These are phyloP conservation scores for Benitochromis conjunctus DNA, from an alignment of 2,113 vertebrate genomes.

Conservation along the genomic window DNA sequence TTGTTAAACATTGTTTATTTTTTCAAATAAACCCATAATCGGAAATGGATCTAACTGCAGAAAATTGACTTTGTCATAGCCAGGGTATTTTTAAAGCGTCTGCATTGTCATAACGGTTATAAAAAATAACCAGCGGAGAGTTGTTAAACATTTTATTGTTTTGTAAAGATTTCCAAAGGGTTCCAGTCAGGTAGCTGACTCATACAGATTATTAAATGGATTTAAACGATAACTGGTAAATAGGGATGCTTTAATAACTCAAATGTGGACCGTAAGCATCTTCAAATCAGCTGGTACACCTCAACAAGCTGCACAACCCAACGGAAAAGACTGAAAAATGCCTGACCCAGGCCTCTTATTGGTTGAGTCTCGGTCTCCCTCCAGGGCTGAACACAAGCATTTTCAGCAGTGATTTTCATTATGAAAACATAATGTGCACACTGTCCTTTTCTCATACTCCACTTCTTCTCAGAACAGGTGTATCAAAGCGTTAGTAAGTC, in stretches of 20 bases:
- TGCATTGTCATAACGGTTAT: not conserved
- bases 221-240: not conserved
- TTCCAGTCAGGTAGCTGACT: not conserved
- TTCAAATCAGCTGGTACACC: not conserved
- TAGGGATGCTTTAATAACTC: not conserved
- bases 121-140: not conserved
- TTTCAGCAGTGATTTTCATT: not conserved
- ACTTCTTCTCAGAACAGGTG: constrained; percentile 8
- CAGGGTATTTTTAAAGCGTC: not conserved
- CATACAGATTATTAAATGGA: not conserved
- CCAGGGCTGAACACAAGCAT: not conserved
- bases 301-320: not conserved
- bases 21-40: not conserved
- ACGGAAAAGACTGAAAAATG: not conserved
- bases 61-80: not conserved
- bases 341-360: not conserved
- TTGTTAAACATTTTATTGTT: not conserved
- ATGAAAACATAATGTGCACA: not conserved
- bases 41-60: not conserved
- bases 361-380: not conserved
- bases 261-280: not conserved
- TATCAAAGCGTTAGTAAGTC: constrained; percentile 42
- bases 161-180: not conserved
- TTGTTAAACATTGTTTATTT: not conserved
- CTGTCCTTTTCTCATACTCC: not conserved